Evolutionary conservation across 2,113 vertebrate species (phyloP), one percentile per base, ranked within the genome.

Genomic region (Naja naja): DNA sequence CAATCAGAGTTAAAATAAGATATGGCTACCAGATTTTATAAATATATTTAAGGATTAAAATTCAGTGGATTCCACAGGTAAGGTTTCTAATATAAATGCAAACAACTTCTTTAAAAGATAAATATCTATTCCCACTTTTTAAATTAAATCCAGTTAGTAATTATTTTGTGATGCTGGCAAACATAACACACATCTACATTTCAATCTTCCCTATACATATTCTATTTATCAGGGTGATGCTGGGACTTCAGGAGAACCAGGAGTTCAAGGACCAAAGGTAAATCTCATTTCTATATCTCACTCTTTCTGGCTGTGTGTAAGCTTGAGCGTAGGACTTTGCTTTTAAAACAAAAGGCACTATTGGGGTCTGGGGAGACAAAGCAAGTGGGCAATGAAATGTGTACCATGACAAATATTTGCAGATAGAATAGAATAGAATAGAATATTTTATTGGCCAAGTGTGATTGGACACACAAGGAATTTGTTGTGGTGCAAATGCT

Each of bases 261-360:
- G 99, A 87, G 95, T 95, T 4, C 96, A 96, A 56, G 99, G 99
- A 53, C 91, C 94, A 56, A 99, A 99, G 98, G 99, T 98, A 60
- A 0, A 27, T 93, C 43, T 90, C 92, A 89, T 39, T 39, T 86
- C 30, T 0, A 0, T 53, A 20, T n/a, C 87, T 5, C 0, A 0
- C 4, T 47, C 74, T 92, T 56, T 54, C 1, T 92, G 55, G 74
- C 58, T 0, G 11, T 23, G 45, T 49, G 1, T 30, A 74, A 47
- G 1, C 25, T 12, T 52, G 86, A 49, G 25, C 1, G 0, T 22
- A 56, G 88, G 20, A 39, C 1, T 54, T 9, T 56, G 20, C n/a
- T 20, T 49, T 56, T n/a, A 11, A 56, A 22, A 81, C 34, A 18
- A 88, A n/a, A 88, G 4, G 9, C 8, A 12, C 39, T 87, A 34